Evolutionary conservation across 2,113 vertebrate genomes (phyloP), one percentile per base, ranked within the genome.

Genomic region (Hyperopisus bebe): DNA sequence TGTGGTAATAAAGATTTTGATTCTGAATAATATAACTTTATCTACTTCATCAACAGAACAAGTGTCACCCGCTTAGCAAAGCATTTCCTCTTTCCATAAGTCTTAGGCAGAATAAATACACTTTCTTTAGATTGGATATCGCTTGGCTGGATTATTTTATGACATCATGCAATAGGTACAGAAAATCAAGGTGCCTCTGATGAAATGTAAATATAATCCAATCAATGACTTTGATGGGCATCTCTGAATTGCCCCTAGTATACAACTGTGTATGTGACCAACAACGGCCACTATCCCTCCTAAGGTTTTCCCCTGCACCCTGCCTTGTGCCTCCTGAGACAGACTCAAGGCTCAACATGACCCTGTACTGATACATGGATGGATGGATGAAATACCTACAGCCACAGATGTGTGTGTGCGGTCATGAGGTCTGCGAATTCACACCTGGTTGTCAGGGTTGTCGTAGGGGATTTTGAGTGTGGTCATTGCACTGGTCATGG

Each of bases 401-500:
- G 85, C 21, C 10, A 24, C 48, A 15, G 48, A 31, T 35, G 48
- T 17, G 7, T 5, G 1, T 11, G 44, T 51, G 35, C 21, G 35
- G 35, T 10, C 27, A 53, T 55, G 3, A 19, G 24, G 84, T 31
- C n/a, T 86, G 84, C 19, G 0, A 47, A 2, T 27, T 2, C 92
- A 92, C 47, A 98, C 97, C 96, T 96, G 94, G 3, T 97, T 98
- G 90, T 96, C 94, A 0, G 94, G 92, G 92, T 92, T 93, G 85
- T 93, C 88, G 85, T 96, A 98, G 17, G 96, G 94, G 87, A 98
- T 96, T 91, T 89, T 95, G 35, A 98, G 95, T 0, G 51, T 89
- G 15, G 92, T 93, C 97, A 97, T 97, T 35, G 97, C 97, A 6
- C 89, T 91, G 0, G 96, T 95, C 95, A 98, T 93, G 80, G 97